Evolutionary conservation across 23 tunicate species (phyloP).

Genomic region (Trididemnum miniatum): DNA sequence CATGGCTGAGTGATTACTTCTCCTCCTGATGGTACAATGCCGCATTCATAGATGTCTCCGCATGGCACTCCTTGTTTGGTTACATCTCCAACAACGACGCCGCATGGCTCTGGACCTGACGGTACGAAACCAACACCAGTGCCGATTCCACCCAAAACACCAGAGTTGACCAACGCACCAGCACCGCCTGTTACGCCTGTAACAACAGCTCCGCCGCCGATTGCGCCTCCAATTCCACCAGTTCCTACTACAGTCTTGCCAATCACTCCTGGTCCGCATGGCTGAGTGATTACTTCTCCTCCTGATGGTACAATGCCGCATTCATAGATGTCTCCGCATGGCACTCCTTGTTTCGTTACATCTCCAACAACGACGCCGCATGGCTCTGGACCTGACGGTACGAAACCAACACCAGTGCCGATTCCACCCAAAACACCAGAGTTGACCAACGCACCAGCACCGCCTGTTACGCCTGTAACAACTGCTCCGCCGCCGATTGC

Average conservation of each 20-base stretch:
- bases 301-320: conserved; percentile 1
- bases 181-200: neutral
- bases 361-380: neutral
- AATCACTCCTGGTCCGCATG: conserved; percentile 1
- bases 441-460: neutral
- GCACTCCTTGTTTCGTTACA: neutral
- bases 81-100: neutral
- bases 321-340: neutral
- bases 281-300: neutral
- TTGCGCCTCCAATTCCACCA: neutral
- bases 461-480: neutral
- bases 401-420: neutral
- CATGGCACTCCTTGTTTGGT: neutral
- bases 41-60: conserved; percentile 1
- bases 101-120: neutral
- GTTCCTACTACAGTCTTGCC: neutral
- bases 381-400: neutral
- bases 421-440: neutral
- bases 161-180: neutral
- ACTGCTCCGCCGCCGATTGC: neutral
- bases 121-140: neutral
- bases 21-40: neutral
- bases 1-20: neutral
- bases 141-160: neutral
- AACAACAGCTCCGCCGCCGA: neutral